Evolutionary conservation across 1,140 invertebrate genomes (phyloP).

Genomic region (Ectropis grisescens): DNA sequence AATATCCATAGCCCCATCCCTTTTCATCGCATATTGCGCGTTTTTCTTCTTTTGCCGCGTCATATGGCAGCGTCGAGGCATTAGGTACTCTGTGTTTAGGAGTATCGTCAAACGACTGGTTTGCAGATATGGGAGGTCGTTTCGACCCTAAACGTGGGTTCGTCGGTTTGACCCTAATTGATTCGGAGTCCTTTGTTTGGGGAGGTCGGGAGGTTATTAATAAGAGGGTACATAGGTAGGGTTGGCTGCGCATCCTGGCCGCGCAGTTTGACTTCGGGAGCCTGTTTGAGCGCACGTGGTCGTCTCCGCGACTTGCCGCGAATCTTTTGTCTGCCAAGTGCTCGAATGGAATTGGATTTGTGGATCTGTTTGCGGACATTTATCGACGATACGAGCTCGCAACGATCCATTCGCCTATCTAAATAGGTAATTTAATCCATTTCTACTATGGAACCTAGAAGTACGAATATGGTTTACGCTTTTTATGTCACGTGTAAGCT

Average conservation of each 20-base stretch:
- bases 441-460: too few species aligned
- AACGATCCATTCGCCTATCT: too few species aligned
- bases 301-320: slow-evolving; percentile 31
- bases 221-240: slow-evolving; percentile 43
- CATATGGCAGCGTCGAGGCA: slow-evolving; percentile 53
- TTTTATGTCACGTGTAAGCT: too few species aligned
- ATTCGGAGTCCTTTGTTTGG: slow-evolving; percentile 58
- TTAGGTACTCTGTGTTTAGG: slow-evolving; percentile 39
- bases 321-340: slow-evolving; percentile 48
- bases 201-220: slow-evolving; percentile 39
- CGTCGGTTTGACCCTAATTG: slow-evolving; percentile 34
- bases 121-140: slow-evolving; percentile 7
- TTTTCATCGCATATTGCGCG: slow-evolving; percentile 58
- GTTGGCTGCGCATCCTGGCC: slow-evolving; percentile 43
- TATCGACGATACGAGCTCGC: too few species aligned
- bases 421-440: too few species aligned
- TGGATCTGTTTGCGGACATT: slow-evolving; percentile 2
- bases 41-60: slow-evolving; percentile 68
- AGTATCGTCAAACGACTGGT: slow-evolving; percentile 20
- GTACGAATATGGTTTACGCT: too few species aligned
- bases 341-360: slow-evolving; percentile 28
- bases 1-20: slow-evolving; percentile 46
- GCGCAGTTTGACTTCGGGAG: slow-evolving; percentile 49
- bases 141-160: slow-evolving; percentile 6
- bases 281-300: slow-evolving; percentile 51